Evolutionary conservation across 2,113 vertebrate species (phyloP), one percentile per base, ranked within the genome.

Genomic region (Panurus biarmicus): DNA sequence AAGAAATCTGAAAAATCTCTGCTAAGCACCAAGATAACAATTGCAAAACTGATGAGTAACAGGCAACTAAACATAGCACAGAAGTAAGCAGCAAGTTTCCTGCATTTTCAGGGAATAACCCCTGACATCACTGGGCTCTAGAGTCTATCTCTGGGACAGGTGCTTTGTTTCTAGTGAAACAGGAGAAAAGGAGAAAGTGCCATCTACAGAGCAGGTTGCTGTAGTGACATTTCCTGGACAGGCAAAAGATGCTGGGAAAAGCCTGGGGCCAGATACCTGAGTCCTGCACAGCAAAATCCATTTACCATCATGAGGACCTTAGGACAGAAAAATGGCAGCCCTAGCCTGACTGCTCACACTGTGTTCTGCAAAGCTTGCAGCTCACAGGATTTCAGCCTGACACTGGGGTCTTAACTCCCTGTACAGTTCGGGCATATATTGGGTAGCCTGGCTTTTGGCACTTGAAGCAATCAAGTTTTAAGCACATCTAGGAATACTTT

Each of bases 51-150:
- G 9, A 60, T 33, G 7, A 65, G 6, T 14, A 66, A 45, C 7
- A 7, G 12, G 5, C 4, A 24, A 12, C 9, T 21, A 71, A 73
- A 71, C 3, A 22, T 2, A 48, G 33, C 7, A 58, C 12, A 12
- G 6, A 17, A 10, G 50, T 4, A 31, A 70, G 9, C 3, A 25
- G 9, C 10, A 28, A 75, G 14, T 7, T 93, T 81, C 31, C 35
- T 11, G 4, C 8, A 33, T 62, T 58, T 66, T 14, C 18, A 60
- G 15, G 23, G 38, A 82, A 28, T 9, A 56, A 1, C 1, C 18
- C 5, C 3, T 38, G 0, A 6, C 23, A 42, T 14, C 19, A 23
- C 9, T 24, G 10, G 7, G 3, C 3, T 81, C 65, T 42, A 6
- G 8, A 78, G 25, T 48, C 11, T 25, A 0, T 6, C 6, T 44